Conservation (phyloP, 2,113 vertebrate species). For the Poeciliopsis prolifica region DNA sequence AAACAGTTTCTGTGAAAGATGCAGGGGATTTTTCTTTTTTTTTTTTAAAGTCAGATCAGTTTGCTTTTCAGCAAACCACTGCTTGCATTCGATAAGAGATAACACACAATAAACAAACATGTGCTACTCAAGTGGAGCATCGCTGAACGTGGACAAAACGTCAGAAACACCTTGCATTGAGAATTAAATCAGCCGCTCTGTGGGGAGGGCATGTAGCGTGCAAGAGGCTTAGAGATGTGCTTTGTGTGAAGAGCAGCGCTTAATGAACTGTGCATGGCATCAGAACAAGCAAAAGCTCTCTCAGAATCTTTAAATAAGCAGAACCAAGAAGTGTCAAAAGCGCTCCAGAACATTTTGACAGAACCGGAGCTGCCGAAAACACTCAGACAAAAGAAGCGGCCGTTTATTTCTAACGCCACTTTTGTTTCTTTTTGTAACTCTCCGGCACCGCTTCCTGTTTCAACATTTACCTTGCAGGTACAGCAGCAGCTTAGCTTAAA, state of each 20-base stretch:
- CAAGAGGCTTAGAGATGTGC: neutral
- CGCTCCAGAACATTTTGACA: slow-evolving; percentile 14
- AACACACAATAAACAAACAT: slow-evolving; percentile 31
- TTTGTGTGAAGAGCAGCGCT: slow-evolving; percentile 6
- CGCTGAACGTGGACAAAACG: slow-evolving; percentile 2
- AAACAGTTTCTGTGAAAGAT: slow-evolving; percentile 3
- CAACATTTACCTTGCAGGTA: neutral
- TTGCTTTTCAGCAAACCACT: slow-evolving; percentile 9
- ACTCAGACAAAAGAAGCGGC: neutral
- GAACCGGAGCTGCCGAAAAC: slow-evolving; percentile 23
- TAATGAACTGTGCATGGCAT: slow-evolving; percentile 33
- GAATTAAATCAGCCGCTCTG: neutral
- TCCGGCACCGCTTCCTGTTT: slow-evolving; percentile 25
- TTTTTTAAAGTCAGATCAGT: neutral
- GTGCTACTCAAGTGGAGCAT: slow-evolving; percentile 1
- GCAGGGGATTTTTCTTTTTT: neutral
- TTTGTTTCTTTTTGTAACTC: neutral
- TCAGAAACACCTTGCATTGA: neutral
- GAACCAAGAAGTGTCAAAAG: slow-evolving; percentile 17
- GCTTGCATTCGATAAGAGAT: slow-evolving; percentile 17
- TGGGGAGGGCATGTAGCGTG: neutral
- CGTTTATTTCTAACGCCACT: slow-evolving; percentile 46
- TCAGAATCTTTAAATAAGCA: slow-evolving; percentile 39
- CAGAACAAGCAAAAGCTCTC: slow-evolving; percentile 59
- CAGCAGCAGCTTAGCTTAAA: neutral